These are phyloP conservation scores for Chaetodon trifascialis DNA, from an alignment of 2,113 vertebrate genomes.

Conservation along the genomic window DNA sequence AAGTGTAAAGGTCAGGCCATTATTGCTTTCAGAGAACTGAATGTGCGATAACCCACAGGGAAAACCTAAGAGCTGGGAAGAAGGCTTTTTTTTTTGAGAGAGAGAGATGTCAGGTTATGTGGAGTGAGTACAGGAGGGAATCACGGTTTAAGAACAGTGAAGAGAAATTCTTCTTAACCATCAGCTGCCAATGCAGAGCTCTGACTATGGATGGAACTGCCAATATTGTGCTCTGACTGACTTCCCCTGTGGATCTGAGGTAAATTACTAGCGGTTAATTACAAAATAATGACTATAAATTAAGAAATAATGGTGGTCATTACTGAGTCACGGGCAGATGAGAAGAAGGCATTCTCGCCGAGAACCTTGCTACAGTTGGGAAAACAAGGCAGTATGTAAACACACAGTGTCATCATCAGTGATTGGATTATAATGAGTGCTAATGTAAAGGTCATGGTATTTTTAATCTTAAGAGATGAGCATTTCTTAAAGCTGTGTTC, in stretches of 20 bases:
- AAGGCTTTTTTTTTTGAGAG: background rate
- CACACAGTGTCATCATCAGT: background rate
- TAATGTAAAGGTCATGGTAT: conserved; percentile 4
- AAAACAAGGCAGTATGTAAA: conserved; percentile 11
- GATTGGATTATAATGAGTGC: conserved; percentile 13
- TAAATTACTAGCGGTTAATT: conserved; percentile 15
- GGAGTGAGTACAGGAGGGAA: background rate
- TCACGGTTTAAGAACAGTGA: background rate
- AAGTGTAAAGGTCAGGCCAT: background rate
- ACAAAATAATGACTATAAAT: conserved; percentile 28
- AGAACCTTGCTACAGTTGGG: background rate
- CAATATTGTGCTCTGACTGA: conserved; percentile 15
- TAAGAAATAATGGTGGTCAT: conserved; percentile 36
- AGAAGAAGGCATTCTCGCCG: conserved; percentile 1
- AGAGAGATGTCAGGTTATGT: background rate
- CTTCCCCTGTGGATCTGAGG: background rate
- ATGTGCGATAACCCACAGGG: background rate
- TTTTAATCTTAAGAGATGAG: background rate
- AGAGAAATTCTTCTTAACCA: background rate
- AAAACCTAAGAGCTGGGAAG: background rate
- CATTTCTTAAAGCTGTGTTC: background rate
- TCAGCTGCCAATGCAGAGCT: conserved; percentile 9
- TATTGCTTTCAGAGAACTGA: background rate
- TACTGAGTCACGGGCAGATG: conserved; percentile 21
- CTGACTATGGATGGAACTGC: conserved; percentile 20